phyloP scores from a whole-genome alignment of 2,888 invertebrate genomes.

The Chironomus tentans region DNA sequence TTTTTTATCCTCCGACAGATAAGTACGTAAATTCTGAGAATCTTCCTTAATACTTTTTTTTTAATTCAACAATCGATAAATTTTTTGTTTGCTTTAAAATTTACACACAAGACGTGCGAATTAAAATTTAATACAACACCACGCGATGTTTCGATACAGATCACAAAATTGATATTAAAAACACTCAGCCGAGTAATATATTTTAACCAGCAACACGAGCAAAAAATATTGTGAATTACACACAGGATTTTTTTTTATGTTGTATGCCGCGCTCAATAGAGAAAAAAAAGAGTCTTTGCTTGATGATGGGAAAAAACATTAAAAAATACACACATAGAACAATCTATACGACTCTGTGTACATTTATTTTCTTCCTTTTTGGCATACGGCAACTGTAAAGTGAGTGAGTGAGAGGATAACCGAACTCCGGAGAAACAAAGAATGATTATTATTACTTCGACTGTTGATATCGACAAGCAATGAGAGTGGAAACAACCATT shows the following conservation, averaged over 20 bases:
- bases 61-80: background rate
- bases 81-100: background rate
- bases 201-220: background rate
- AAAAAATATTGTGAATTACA: background rate
- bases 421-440: background rate
- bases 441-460: background rate
- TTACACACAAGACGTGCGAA: background rate
- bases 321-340: too few species aligned
- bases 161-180: constrained; percentile 13
- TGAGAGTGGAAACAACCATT: background rate
- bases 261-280: too few species aligned
- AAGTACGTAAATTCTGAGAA: background rate
- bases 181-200: background rate
- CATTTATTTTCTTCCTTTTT: background rate
- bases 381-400: background rate
- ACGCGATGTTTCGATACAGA: constrained; percentile 12
- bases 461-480: background rate
- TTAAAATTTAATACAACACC: background rate
- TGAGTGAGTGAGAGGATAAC: background rate
- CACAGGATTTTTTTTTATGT: background rate
- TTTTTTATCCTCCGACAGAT: background rate
- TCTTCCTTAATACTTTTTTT: background rate
- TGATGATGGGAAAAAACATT: too few species aligned
- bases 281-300: too few species aligned
- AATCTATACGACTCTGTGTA: background rate